Evolutionary conservation across 2,797 vertebrate species (phyloP).

Genomic region (Muscicapa comitata): DNA sequence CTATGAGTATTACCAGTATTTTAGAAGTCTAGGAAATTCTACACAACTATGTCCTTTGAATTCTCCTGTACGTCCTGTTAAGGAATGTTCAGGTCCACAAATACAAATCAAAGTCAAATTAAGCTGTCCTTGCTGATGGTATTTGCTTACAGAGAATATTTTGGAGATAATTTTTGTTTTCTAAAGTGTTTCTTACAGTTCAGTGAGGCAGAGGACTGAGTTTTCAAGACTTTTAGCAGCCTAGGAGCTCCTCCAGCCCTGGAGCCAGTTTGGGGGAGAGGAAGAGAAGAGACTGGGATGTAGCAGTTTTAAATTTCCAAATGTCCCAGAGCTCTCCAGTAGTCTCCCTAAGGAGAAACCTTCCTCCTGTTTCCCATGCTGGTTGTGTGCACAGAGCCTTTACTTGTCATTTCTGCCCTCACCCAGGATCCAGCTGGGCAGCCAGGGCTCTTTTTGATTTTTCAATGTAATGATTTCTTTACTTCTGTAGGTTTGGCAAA

Average conservation of each 20-base stretch:
- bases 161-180: neutral
- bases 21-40: neutral
- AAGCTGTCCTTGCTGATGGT: neutral
- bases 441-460: slow-evolving; percentile 10
- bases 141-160: neutral
- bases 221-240: neutral
- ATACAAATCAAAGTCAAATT: neutral
- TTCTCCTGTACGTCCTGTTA: neutral
- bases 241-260: neutral
- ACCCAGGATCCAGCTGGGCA: slow-evolving; percentile 45
- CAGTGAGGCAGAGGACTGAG: neutral
- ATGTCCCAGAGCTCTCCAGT: neutral
- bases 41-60: neutral
- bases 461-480: slow-evolving; percentile 16
- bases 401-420: neutral
- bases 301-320: neutral
- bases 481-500: slow-evolving; percentile 8
- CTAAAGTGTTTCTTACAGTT: neutral
- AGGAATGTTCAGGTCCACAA: neutral
- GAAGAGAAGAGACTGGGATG: neutral
- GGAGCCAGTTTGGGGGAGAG: neutral
- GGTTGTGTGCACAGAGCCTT: neutral
- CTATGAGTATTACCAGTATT: fast-evolving
- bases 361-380: neutral
- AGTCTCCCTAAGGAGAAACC: neutral